These are phyloP conservation scores for Drosophila sturtevanti DNA, from an alignment of 1,140 invertebrate species.

Conservation along the genomic window DNA sequence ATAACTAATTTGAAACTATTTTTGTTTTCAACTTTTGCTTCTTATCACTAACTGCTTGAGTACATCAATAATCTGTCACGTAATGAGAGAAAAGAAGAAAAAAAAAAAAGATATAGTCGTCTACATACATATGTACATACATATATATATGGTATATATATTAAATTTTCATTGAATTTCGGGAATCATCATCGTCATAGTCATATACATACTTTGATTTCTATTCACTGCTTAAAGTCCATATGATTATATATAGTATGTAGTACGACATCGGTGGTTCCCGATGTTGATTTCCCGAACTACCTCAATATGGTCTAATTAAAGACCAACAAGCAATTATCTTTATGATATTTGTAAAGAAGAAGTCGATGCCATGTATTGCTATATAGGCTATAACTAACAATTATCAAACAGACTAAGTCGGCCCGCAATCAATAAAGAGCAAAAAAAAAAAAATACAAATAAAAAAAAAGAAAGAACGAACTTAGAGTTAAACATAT, in stretches of 20 bases:
- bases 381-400: constrained; percentile 10
- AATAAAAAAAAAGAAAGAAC: not conserved
- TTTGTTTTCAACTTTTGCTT: not conserved
- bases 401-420: constrained; percentile 28
- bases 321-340: constrained; percentile 45
- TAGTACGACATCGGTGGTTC: constrained; percentile 1
- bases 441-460: no score
- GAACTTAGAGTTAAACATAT: not conserved
- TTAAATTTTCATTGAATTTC: not conserved
- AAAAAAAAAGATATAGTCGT: not conserved
- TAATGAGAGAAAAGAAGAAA: not conserved
- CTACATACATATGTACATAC: no score
- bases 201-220: no score
- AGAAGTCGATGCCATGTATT: constrained; percentile 41
- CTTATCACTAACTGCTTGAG: constrained; percentile 47
- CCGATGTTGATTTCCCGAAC: constrained; percentile 44
- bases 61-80: constrained; percentile 9
- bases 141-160: not conserved
- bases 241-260: constrained; percentile 20
- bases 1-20: constrained; percentile 16
- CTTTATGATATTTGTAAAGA: constrained; percentile 59
- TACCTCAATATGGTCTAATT: constrained; percentile 76
- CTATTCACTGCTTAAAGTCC: not conserved
- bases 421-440: not conserved
- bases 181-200: not conserved